phyloP scores from a whole-genome alignment of 2,113 vertebrate genomes.

The Podarcis cretensis region DNA sequence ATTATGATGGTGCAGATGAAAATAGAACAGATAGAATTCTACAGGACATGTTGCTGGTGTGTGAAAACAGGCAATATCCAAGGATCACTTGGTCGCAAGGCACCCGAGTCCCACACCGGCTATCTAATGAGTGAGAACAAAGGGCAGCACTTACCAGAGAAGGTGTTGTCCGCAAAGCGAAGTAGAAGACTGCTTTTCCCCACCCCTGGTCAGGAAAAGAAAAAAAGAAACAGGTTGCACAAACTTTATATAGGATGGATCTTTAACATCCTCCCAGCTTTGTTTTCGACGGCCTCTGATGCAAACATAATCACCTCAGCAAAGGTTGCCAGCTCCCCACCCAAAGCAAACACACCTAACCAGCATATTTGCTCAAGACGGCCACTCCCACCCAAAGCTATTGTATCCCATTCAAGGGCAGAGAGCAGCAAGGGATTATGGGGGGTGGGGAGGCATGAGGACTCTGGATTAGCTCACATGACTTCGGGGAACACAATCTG shows the following conservation, averaged over 20 bases:
- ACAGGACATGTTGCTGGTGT: no score
- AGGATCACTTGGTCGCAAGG: no score
- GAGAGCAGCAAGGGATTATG: background rate
- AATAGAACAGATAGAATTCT: no score
- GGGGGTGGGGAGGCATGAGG: background rate
- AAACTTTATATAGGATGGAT: background rate
- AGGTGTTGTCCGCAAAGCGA: slow-evolving; percentile 86
- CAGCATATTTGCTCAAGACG: background rate
- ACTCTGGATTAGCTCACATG: background rate
- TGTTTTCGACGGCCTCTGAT: background rate
- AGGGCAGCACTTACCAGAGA: slow-evolving; percentile 75
- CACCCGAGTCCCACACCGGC: no score
- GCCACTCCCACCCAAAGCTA: background rate
- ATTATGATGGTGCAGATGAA: no score
- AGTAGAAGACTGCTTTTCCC: slow-evolving; percentile 87
- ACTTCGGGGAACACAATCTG: background rate
- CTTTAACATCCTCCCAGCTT: background rate
- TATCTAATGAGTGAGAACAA: no score
- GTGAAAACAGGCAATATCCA: no score
- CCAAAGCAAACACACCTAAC: slow-evolving; percentile 14
- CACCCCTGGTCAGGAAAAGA: slow-evolving; percentile 74
- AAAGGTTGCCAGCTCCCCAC: background rate
- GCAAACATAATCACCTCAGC: background rate
- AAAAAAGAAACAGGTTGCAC: background rate
- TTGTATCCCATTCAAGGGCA: background rate